A percentile compares a stretch with the other conserved stretches of the same genome.
Evolutionary conservation across 2,113 vertebrate genomes (phyloP).

Genomic region (Catagonus wagneri): DNA sequence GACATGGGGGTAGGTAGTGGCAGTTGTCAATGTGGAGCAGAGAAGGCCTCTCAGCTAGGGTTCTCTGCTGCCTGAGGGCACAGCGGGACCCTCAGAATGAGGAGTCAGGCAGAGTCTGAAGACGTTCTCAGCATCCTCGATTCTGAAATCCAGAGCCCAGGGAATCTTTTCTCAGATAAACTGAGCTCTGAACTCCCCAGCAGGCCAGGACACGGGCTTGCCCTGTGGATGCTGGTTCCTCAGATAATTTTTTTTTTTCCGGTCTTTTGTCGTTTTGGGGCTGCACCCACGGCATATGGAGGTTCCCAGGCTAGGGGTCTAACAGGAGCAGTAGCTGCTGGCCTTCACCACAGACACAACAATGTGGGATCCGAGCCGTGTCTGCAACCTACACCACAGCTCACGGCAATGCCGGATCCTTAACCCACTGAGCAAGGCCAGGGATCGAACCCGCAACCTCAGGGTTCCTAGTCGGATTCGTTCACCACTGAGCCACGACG

Average conservation of each 20-base stretch:
- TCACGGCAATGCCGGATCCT: too few species aligned
- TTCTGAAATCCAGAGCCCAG: background rate
- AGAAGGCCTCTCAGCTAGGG: background rate
- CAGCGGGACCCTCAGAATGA: background rate
- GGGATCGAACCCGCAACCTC: too few species aligned
- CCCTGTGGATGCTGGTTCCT: background rate
- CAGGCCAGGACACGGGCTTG: background rate
- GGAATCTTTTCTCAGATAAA: background rate
- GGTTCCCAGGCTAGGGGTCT: too few species aligned
- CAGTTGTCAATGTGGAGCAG: background rate
- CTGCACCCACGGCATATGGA: too few species aligned
- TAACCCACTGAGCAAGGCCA: too few species aligned
- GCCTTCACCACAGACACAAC: too few species aligned
- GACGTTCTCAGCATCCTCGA: background rate
- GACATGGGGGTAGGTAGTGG: background rate
- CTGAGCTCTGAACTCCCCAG: background rate
- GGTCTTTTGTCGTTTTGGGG: too few species aligned
- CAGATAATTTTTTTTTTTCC: background rate
- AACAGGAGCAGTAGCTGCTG: too few species aligned
- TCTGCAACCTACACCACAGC: too few species aligned
- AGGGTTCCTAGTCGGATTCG: too few species aligned
- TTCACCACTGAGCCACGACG: too few species aligned
- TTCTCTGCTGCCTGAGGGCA: background rate
- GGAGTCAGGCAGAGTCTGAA: background rate
- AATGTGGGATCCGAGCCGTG: too few species aligned